Evolutionary conservation across 2,797 vertebrate genomes (phyloP).

Genomic region (Intellagama lesueurii): DNA sequence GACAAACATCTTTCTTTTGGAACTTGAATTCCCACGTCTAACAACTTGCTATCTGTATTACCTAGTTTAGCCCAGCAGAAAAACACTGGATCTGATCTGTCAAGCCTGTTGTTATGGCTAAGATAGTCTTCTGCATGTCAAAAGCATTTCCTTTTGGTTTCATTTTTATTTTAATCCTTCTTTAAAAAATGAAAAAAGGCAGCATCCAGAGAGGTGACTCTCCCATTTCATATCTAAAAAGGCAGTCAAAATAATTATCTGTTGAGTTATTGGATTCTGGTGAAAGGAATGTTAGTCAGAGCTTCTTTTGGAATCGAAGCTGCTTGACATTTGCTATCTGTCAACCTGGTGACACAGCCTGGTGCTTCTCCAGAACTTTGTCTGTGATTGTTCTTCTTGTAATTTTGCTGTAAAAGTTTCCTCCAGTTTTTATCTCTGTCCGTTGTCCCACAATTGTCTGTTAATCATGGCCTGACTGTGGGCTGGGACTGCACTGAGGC

Average conservation of each 20-base stretch:
- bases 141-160: background rate
- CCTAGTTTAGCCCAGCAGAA: too few relatives aligned
- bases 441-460: slow-evolving; percentile 51
- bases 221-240: slow-evolving; percentile 8
- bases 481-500: slow-evolving; percentile 56
- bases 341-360: slow-evolving; percentile 46
- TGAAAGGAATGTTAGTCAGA: slow-evolving; percentile 4
- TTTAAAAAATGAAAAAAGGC: slow-evolving; percentile 1
- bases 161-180: background rate
- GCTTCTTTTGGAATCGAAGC: background rate
- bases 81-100: background rate
- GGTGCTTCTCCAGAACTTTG: slow-evolving; percentile 57
- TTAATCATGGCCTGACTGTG: slow-evolving; percentile 59
- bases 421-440: slow-evolving; percentile 52
- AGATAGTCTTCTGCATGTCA: slow-evolving; percentile 15
- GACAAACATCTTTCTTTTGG: too few relatives aligned
- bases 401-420: slow-evolving; percentile 62
- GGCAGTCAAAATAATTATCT: fast-evolving
- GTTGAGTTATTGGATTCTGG: background rate
- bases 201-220: slow-evolving; percentile 12
- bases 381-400: slow-evolving; percentile 5
- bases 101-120: slow-evolving; percentile 24
- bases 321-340: slow-evolving; percentile 51
- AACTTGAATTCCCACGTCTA: too few relatives aligned
- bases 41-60: too few relatives aligned